Conservation (phyloP, 2,113 vertebrate genomes). For the Mus pahari region DNA sequence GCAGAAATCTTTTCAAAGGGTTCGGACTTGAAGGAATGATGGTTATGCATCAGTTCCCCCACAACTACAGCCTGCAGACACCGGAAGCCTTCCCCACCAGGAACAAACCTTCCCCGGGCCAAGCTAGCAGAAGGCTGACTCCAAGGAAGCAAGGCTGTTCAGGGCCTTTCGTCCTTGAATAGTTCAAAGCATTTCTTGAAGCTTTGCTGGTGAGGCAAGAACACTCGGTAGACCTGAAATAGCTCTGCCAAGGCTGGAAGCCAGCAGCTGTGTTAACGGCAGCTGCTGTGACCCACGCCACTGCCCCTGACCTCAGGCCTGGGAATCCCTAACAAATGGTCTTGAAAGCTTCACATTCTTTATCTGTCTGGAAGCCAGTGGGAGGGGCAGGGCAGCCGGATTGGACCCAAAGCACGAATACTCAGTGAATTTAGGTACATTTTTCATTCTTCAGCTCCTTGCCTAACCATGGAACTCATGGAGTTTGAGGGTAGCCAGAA, state of each 20-base stretch:
- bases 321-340: slow-evolving; percentile 56
- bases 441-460: not conserved
- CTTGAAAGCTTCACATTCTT: not conserved
- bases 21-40: not conserved
- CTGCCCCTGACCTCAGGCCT: not conserved
- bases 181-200: slow-evolving; percentile 75
- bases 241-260: slow-evolving; percentile 15
- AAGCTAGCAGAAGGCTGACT: not conserved
- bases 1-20: not conserved
- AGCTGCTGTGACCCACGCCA: slow-evolving; percentile 13
- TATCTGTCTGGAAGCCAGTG: slow-evolving; percentile 31
- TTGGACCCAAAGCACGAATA: not conserved
- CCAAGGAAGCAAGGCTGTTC: not conserved
- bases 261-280: slow-evolving; percentile 66
- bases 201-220: slow-evolving; percentile 39
- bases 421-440: not conserved
- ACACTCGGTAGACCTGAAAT: slow-evolving; percentile 41
- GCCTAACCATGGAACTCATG: too few species aligned
- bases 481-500: too few species aligned
- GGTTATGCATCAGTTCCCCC: not conserved
- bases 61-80: not conserved
- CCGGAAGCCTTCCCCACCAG: not conserved
- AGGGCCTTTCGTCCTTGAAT: not conserved
- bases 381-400: not conserved
- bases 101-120: not conserved